Percentiles rank a stretch among this genome's conserved stretches.
Conservation (phyloP, 2,888 invertebrate genomes). For the Leucania comma region DNA sequence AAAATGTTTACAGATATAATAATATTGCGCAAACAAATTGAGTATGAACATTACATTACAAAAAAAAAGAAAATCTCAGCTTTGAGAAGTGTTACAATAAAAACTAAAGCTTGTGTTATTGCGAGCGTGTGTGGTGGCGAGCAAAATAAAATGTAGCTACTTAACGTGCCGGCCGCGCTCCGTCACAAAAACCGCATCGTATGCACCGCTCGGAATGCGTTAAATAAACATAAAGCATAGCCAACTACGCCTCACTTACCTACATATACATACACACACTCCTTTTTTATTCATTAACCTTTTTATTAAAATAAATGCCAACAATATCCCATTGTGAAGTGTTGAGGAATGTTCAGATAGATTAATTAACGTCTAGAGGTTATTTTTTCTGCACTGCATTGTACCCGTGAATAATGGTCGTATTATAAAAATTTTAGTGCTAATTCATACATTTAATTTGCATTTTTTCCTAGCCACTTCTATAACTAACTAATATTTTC, state of each 20-base stretch:
- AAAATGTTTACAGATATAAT: conserved; percentile 20
- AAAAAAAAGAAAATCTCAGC: conserved; percentile 43
- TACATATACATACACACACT: conserved; percentile 53
- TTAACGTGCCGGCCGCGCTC: conserved; percentile 51
- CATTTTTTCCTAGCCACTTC: conserved; percentile 36
- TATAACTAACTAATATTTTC: conserved; percentile 11
- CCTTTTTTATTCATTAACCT: conserved; percentile 67
- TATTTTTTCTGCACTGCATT: conserved; percentile 57
- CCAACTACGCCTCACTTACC: conserved; percentile 57
- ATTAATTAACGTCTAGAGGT: conserved; percentile 66
- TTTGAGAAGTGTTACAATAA: conserved; percentile 52
- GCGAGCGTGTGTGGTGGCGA: conserved; percentile 56
- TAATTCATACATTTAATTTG: conserved; percentile 46
- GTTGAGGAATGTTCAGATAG: conserved; percentile 64
- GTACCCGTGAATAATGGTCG: conserved; percentile 45
- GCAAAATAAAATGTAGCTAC: conserved; percentile 59
- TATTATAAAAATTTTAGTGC: conserved; percentile 47
- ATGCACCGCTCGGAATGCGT: conserved; percentile 66
- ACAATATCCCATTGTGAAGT: conserved; percentile 72
- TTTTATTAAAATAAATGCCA: conserved; percentile 68
- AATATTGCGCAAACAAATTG: conserved; percentile 37
- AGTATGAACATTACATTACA: conserved; percentile 35
- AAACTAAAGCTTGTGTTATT: conserved; percentile 52
- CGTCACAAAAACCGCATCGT: conserved; percentile 63
- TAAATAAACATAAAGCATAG: conserved; percentile 68